Conservation (phyloP, 92 coral and sea anemone genomes). For the Porites evermanni region DNA sequence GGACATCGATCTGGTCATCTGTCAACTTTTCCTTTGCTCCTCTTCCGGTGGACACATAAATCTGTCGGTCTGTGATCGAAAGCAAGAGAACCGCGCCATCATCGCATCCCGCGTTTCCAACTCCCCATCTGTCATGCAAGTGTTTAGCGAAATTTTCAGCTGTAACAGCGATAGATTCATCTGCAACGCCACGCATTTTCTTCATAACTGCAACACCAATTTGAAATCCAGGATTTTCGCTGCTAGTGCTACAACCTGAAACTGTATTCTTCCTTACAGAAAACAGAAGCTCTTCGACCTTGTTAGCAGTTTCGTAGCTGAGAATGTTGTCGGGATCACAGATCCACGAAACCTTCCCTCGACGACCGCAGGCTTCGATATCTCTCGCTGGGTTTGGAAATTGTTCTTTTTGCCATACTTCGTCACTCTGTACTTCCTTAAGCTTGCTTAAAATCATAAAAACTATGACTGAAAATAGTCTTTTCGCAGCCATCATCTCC, state of each 20-base stretch:
- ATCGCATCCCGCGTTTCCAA: constrained; percentile 75
- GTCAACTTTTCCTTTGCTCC: constrained; percentile 72
- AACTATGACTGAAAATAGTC: neutral
- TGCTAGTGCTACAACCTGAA: constrained; percentile 70
- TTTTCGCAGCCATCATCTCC: neutral
- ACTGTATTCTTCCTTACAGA: constrained; percentile 65
- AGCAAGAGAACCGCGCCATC: constrained; percentile 81
- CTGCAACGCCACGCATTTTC: constrained; percentile 53
- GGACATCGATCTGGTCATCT: constrained; percentile 80
- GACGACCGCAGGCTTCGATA: constrained; percentile 74
- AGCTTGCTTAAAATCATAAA: neutral
- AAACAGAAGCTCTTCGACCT: constrained; percentile 68
- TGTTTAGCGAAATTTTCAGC: constrained; percentile 68
- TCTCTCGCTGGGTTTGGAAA: constrained; percentile 85
- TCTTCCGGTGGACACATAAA: constrained; percentile 84
- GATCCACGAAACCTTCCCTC: constrained; percentile 83
- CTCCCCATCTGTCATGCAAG: constrained; percentile 85
- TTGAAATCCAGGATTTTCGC: constrained; percentile 74
- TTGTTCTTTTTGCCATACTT: constrained; percentile 69
- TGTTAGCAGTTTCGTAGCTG: constrained; percentile 74
- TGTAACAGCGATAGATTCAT: constrained; percentile 48
- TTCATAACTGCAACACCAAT: constrained; percentile 81
- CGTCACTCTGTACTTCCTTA: neutral
- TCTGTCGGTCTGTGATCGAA: constrained; percentile 71
- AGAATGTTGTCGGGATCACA: constrained; percentile 81